These are phyloP conservation scores for Siderastrea siderea DNA, from an alignment of 92 coral and sea anemone species.

Conservation along the genomic window DNA sequence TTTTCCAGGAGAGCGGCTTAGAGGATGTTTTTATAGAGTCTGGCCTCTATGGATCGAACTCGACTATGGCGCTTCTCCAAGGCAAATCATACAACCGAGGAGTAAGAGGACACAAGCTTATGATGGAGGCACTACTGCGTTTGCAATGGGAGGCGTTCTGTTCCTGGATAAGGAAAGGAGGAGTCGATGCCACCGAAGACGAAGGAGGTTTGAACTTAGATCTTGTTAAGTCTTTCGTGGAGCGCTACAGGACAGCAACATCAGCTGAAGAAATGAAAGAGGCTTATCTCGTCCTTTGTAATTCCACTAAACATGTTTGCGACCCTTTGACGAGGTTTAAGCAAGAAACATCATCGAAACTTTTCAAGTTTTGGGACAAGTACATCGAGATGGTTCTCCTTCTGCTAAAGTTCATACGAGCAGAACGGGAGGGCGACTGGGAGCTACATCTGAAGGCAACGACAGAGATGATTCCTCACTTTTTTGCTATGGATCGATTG, in stretches of 20 bases:
- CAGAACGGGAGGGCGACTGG: slow-evolving; percentile 69
- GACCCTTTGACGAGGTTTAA: slow-evolving; percentile 36
- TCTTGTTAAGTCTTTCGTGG: neutral
- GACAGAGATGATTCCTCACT: slow-evolving; percentile 59
- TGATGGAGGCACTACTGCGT: too few species aligned
- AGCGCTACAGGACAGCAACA: slow-evolving; percentile 26
- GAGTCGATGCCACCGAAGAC: neutral
- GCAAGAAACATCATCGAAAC: slow-evolving; percentile 41
- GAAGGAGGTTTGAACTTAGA: slow-evolving; percentile 12
- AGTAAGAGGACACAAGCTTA: too few species aligned
- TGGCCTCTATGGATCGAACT: slow-evolving; percentile 51
- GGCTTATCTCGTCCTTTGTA: slow-evolving; percentile 44
- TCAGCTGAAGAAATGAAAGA: slow-evolving; percentile 32
- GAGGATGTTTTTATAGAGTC: too few species aligned
- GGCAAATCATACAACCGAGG: too few species aligned
- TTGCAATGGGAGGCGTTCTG: slow-evolving; percentile 73
- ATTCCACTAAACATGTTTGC: slow-evolving; percentile 8
- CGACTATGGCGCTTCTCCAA: slow-evolving; percentile 45
- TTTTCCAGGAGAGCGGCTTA: too few species aligned
- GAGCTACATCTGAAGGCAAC: slow-evolving; percentile 54
- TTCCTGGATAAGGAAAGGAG: slow-evolving; percentile 31
- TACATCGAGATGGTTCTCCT: slow-evolving; percentile 48
- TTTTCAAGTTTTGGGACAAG: slow-evolving; percentile 61
- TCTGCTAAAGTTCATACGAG: slow-evolving; percentile 64
- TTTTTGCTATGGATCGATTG: slow-evolving; percentile 56